phyloP scores from a whole-genome alignment of 2,113 vertebrate species.

The Ovis aries region DNA sequence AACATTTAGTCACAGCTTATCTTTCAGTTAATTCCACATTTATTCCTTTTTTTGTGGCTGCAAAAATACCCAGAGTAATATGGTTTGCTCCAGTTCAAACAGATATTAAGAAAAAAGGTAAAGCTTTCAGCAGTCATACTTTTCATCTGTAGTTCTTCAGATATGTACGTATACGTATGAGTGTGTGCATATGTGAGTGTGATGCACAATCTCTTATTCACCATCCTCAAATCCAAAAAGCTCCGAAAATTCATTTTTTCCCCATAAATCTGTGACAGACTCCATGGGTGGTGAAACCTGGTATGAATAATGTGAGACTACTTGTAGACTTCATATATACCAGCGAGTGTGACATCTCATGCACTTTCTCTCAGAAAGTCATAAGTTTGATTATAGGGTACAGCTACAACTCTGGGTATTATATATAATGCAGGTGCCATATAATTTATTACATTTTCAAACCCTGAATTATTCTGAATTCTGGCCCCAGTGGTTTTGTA shows the following conservation, averaged over 20 bases:
- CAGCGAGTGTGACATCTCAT: not conserved
- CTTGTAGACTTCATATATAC: not conserved
- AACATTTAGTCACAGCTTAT: conserved; percentile 12
- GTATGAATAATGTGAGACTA: not conserved
- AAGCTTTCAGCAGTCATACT: not conserved
- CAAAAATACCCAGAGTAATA: not conserved
- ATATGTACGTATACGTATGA: not conserved
- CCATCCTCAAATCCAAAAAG: not conserved
- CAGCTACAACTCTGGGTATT: not conserved
- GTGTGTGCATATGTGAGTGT: not conserved
- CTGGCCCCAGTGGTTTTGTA: not conserved
- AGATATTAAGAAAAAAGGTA: conserved; percentile 1
- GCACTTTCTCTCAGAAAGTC: not conserved
- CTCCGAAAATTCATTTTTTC: not conserved
- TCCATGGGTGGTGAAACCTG: not conserved
- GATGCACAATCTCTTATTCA: not conserved
- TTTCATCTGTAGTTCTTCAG: not conserved
- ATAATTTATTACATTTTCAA: not conserved
- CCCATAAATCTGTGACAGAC: not conserved
- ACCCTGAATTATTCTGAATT: not conserved
- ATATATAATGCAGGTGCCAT: not conserved
- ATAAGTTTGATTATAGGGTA: not conserved
- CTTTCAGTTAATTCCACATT: not conserved
- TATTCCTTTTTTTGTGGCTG: not conserved
- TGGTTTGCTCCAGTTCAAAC: conserved; percentile 14